A percentile compares a stretch with the other conserved stretches of the same genome.
Conservation (phyloP, 2,113 vertebrate genomes). For the Urocynchramus pylzowi region DNA sequence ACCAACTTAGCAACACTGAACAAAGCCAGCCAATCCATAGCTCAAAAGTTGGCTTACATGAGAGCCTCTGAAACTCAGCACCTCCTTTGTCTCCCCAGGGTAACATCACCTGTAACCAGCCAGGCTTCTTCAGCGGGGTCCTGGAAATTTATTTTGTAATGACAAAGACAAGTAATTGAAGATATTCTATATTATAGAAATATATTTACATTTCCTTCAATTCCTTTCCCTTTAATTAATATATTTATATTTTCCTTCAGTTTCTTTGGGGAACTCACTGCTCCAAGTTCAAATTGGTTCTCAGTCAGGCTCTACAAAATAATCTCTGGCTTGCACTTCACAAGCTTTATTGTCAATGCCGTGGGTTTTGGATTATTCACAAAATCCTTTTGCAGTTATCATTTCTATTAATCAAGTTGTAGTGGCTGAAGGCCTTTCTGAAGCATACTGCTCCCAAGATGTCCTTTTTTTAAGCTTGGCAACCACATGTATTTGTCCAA, state of each 20-base stretch:
- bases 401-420: background rate
- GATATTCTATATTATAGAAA: background rate
- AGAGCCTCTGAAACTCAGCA: background rate
- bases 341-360: background rate
- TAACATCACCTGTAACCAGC: background rate
- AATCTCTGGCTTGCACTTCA: background rate
- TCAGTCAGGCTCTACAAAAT: background rate
- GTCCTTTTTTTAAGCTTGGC: background rate
- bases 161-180: background rate
- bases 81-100: background rate
- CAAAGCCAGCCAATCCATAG: background rate
- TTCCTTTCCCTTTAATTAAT: background rate
- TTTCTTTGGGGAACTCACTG: background rate
- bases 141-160: background rate
- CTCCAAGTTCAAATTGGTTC: background rate
- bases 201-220: background rate
- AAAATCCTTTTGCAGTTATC: background rate
- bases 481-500: background rate
- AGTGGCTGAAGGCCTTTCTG: background rate
- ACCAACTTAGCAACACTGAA: background rate
- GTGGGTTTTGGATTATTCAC: background rate
- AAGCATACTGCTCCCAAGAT: background rate
- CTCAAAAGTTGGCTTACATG: background rate
- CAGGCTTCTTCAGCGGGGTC: background rate
- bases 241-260: background rate